Conservation (phyloP, 2,888 invertebrate species). For the Rhimphoctona megacephalus region DNA sequence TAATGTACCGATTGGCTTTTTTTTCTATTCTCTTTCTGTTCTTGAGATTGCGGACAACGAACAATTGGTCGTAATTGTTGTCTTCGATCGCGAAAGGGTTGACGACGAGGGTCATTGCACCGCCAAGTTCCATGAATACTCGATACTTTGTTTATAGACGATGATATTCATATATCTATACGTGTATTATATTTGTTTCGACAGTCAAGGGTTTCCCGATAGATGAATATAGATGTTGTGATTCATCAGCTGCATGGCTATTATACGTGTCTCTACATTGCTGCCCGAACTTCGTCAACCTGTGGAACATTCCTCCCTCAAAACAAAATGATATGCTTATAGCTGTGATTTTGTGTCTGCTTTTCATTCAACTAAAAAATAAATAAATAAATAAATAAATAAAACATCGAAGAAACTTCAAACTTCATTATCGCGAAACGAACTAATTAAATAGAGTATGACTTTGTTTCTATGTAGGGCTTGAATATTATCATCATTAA, state of each 20-base stretch:
- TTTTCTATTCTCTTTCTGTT: background rate
- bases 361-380: background rate
- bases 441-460: background rate
- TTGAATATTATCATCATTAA: background rate
- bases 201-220: slow-evolving; percentile 57
- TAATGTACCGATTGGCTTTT: background rate
- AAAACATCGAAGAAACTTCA: background rate
- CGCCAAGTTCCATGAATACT: slow-evolving; percentile 9
- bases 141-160: slow-evolving; percentile 13
- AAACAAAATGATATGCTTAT: slow-evolving; percentile 19
- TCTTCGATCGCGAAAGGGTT: slow-evolving; percentile 16
- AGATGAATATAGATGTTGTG: slow-evolving; percentile 62
- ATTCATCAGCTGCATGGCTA: slow-evolving; percentile 61
- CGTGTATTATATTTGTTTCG: background rate
- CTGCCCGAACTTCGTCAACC: slow-evolving; percentile 64
- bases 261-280: slow-evolving; percentile 35
- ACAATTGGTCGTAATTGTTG: slow-evolving; percentile 24
- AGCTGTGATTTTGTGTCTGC: background rate
- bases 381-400: background rate
- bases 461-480: background rate
- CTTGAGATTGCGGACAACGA: background rate
- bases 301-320: slow-evolving; percentile 64
- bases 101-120: slow-evolving; percentile 56
- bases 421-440: background rate
- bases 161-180: slow-evolving; percentile 1